Evolutionary conservation across 2,888 invertebrate genomes (phyloP).

Genomic region (Antheraea yamamai): DNA sequence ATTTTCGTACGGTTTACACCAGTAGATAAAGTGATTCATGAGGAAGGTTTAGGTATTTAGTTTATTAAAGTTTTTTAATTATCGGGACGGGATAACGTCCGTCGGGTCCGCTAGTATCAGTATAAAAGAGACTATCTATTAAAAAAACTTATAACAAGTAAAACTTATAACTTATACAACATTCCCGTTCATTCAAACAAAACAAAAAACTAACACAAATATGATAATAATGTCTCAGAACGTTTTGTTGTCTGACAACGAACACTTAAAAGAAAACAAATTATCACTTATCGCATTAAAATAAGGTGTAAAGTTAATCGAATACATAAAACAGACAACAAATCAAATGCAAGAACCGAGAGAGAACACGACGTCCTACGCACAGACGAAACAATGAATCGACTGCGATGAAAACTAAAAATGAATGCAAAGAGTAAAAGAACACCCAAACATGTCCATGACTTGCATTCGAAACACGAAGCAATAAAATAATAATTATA

Average conservation of each 20-base stretch:
- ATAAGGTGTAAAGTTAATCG: constrained; percentile 48
- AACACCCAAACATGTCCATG: constrained; percentile 68
- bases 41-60: too few species aligned
- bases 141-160: background rate
- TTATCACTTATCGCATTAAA: constrained; percentile 34
- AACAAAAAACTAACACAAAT: constrained; percentile 34
- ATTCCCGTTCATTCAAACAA: background rate
- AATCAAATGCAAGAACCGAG: constrained; percentile 48
- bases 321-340: constrained; percentile 44
- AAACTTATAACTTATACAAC: too few species aligned
- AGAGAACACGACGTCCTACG: constrained; percentile 58
- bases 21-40: too few species aligned
- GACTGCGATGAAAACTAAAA: constrained; percentile 48
- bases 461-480: constrained; percentile 68
- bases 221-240: constrained; percentile 37
- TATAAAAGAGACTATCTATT: background rate
- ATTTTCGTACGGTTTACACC: too few species aligned
- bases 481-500: constrained; percentile 81
- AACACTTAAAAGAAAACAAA: constrained; percentile 30
- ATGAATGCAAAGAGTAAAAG: constrained; percentile 51
- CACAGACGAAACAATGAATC: constrained; percentile 59
- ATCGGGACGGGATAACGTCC: too few species aligned
- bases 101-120: too few species aligned
- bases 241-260: constrained; percentile 37
- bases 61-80: too few species aligned